Conservation (phyloP, 2,113 vertebrate genomes). For the Prochilodus magdalenae region DNA sequence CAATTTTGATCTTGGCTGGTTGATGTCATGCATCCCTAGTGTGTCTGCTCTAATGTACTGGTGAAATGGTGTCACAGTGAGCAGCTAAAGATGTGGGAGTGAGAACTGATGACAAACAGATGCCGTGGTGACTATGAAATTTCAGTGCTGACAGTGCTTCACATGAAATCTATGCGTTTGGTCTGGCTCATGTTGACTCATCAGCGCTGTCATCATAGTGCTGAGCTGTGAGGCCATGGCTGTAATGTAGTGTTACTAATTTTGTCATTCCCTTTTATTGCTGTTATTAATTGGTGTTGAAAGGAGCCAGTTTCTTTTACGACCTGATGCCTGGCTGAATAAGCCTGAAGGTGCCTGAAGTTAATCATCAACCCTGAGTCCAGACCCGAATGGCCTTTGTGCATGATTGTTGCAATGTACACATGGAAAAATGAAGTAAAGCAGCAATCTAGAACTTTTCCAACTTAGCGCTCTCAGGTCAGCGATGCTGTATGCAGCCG, state of each 20-base stretch:
- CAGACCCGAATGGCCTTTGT: neutral
- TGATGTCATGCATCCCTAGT: too few species aligned
- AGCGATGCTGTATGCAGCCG: too few species aligned
- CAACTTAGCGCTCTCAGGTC: too few species aligned
- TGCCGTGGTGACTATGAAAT: neutral
- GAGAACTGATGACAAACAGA: neutral
- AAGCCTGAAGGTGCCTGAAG: neutral
- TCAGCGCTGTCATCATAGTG: neutral
- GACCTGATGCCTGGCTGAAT: neutral
- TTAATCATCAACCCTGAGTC: neutral
- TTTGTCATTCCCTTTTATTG: neutral
- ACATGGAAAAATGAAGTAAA: neutral
- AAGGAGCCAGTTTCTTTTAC: neutral
- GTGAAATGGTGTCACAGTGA: neutral
- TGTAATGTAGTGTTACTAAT: neutral
- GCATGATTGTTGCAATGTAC: neutral
- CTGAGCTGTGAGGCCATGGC: neutral
- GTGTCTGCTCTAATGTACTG: neutral
- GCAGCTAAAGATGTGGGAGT: neutral
- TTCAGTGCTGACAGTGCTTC: neutral
- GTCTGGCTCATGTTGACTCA: neutral
- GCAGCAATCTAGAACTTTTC: too few species aligned
- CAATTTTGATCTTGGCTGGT: too few species aligned
- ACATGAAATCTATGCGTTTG: neutral
- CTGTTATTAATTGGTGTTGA: neutral